Evolutionary conservation across 2,797 vertebrate species (phyloP), one percentile per base, ranked within the genome.

Genomic region (Phylloscopus collybita): DNA sequence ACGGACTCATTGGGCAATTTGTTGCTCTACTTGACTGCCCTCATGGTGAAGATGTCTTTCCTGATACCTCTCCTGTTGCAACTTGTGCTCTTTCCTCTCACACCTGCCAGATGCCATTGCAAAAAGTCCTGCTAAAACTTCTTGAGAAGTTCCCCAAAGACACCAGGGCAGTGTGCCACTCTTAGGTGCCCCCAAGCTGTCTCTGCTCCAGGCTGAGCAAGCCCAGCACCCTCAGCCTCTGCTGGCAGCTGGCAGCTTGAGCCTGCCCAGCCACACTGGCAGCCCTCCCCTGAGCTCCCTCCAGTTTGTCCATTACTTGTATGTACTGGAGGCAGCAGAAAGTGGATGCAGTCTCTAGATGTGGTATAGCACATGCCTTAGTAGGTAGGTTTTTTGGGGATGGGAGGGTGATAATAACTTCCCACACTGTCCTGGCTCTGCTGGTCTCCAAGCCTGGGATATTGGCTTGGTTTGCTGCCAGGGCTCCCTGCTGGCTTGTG

Each of bases 361-460:
- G 20, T 40, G 49, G 18, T 20, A 9, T 9, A 50, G 22, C n/a
- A 64, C 1, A 3, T 6, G 2, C 44, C 36, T 57, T 13, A 27
- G 25, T 1, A 9, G 20, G 13, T 3, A 23, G 53, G 30, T 5
- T 30, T 71, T n/a, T n/a, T 5, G 2, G 13, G 17, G 18, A 9
- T 51, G 14, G 14, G 13, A 21, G 20, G 5, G 13, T 4, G 11
- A 34, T 20, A 13, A 66, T 36, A 57, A 17, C 19, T 57, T 61
- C 17, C 42, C 42, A 75, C 36, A 3, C 27, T 34, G 17, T 78
- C 57, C 54, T 60, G 49, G 30, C 40, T 54, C 61, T 54, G 59
- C 16, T 51, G 13, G 13, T 60, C 11, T 56, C 61, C 62, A 16
- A 44, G 40, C 19, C 29, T 3, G 5, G 45, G 38, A 19, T 44